Evolutionary conservation across 2,797 vertebrate species (phyloP).

Genomic region (Rhynchotus rufescens): DNA sequence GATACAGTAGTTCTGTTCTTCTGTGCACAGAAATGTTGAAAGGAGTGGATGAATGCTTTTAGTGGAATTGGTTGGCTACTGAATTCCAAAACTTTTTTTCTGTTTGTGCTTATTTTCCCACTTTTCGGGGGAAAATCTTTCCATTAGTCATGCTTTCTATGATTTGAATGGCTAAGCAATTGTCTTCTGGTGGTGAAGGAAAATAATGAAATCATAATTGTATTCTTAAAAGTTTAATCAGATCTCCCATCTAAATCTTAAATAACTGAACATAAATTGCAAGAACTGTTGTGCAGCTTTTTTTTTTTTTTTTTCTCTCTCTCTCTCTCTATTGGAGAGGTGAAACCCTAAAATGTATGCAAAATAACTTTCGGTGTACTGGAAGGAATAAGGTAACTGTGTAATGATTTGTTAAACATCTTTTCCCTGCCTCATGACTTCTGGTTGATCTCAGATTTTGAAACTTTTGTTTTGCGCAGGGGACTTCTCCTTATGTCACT

Average conservation of each 20-base stretch:
- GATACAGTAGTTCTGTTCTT: not conserved
- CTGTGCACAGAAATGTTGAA: not conserved
- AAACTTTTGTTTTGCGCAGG: not conserved
- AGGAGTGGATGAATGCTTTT: not conserved
- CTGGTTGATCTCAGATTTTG: not conserved
- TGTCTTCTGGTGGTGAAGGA: not conserved
- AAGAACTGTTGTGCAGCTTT: not conserved
- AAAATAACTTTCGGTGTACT: not conserved
- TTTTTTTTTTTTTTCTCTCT: not conserved
- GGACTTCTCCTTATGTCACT: not conserved
- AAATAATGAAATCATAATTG: not conserved
- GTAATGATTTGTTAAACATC: not conserved
- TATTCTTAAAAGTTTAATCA: not conserved
- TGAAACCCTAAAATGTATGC: rapidly evolving
- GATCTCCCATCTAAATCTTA: not conserved
- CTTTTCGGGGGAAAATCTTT: not conserved
- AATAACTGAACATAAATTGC: not conserved
- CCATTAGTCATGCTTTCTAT: rapidly evolving
- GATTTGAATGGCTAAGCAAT: not conserved
- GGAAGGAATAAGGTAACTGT: not conserved
- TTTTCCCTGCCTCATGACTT: not conserved
- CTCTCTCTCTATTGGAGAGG: too few relatives aligned
- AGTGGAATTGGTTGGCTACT: not conserved
- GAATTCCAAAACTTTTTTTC: not conserved
- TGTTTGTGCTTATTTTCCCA: not conserved